phyloP scores from a whole-genome alignment of 2,113 vertebrate genomes.

The Irena cyanogastra region DNA sequence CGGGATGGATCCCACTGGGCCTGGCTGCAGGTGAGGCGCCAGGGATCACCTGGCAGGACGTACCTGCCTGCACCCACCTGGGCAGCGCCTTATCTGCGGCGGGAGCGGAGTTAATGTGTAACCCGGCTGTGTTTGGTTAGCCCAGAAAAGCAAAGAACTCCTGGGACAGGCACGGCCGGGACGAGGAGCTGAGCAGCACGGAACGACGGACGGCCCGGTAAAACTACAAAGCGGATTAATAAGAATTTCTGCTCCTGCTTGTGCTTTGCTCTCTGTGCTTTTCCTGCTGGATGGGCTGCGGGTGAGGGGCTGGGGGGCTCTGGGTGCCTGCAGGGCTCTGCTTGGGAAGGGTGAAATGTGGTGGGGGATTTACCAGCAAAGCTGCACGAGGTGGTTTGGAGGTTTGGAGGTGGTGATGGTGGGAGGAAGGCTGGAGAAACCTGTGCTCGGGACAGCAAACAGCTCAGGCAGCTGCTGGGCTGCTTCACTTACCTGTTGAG shows the following conservation, averaged over 20 bases:
- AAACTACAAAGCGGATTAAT: neutral
- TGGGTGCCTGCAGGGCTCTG: neutral
- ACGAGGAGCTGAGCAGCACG: neutral
- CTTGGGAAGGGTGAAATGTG: neutral
- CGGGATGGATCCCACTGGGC: rapidly evolving
- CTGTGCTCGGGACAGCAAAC: neutral
- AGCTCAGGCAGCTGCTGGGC: neutral
- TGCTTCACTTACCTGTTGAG: neutral
- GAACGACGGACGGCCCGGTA: neutral
- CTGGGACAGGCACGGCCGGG: neutral
- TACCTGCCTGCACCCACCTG: neutral
- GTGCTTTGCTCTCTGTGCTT: neutral
- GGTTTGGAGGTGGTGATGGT: neutral
- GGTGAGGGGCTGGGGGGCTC: neutral
- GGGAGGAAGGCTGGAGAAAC: neutral
- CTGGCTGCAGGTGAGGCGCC: neutral
- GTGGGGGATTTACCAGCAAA: neutral
- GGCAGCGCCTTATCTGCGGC: neutral
- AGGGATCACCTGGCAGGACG: rapidly evolving
- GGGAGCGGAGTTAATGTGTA: slow-evolving; percentile 64
- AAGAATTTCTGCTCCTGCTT: neutral
- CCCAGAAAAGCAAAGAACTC: neutral
- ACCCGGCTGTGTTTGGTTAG: slow-evolving; percentile 47
- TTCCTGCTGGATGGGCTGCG: neutral
- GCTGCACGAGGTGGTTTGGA: neutral